phyloP scores from a whole-genome alignment of 1,140 invertebrate genomes.

The Brachionus calyciflorus region DNA sequence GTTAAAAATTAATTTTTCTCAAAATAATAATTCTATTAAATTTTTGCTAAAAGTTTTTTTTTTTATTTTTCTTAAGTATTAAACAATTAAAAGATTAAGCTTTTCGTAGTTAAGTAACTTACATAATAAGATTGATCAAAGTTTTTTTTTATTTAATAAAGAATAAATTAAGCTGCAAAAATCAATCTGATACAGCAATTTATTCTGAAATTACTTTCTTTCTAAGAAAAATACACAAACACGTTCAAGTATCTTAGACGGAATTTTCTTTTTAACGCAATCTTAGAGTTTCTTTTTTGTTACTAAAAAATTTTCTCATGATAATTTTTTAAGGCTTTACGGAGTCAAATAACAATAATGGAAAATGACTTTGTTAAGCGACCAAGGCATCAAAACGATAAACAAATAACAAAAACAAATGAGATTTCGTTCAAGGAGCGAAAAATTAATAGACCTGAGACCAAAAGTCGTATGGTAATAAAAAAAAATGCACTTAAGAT shows the following conservation, averaged over 20 bases:
- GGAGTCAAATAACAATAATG: background rate
- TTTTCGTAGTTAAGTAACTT: too few relatives aligned
- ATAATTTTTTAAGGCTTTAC: background rate
- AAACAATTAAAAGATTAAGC: too few relatives aligned
- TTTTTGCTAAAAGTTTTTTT: too few relatives aligned
- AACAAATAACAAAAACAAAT: constrained; percentile 16
- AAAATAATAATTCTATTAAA: too few relatives aligned
- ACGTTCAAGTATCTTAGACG: background rate
- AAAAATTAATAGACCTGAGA: background rate
- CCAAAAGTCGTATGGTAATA: background rate
- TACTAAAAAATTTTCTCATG: background rate
- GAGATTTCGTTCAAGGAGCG: background rate
- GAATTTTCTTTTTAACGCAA: background rate
- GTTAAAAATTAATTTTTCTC: too few relatives aligned
- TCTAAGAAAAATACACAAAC: constrained; percentile 22
- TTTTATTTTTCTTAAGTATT: too few relatives aligned
- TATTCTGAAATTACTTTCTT: background rate
- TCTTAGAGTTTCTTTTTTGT: background rate
- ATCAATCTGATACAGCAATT: too few relatives aligned
- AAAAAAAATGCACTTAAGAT: background rate
- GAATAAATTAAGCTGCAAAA: too few relatives aligned
- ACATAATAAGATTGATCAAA: too few relatives aligned
- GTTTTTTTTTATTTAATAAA: too few relatives aligned
- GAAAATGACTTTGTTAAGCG: background rate
- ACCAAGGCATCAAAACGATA: background rate